These are phyloP conservation scores for Malurus elegans DNA, from an alignment of 2,113 vertebrate species.

Conservation along the genomic window DNA sequence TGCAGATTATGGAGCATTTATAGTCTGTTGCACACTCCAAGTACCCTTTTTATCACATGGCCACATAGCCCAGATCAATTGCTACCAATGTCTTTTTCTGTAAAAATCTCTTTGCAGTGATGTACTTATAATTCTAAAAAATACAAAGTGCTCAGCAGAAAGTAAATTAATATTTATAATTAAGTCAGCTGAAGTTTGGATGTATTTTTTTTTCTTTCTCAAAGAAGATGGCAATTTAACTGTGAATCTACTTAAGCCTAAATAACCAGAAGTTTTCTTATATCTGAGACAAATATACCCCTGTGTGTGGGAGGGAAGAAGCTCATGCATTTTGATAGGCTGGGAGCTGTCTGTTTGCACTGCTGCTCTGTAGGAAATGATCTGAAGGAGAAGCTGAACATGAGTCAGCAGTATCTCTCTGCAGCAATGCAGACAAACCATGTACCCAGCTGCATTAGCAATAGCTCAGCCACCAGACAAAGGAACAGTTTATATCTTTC, in stretches of 20 bases:
- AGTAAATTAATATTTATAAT: not conserved
- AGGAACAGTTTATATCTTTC: not conserved
- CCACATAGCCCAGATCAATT: not conserved
- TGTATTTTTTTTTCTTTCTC: not conserved
- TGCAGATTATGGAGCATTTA: not conserved
- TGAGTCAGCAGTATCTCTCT: slow-evolving; percentile 17
- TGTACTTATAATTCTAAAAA: not conserved
- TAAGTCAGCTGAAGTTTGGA: not conserved
- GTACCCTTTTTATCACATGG: not conserved
- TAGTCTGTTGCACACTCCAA: not conserved
- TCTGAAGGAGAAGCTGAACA: slow-evolving; percentile 9
- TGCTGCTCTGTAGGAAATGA: not conserved
- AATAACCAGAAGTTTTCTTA: not conserved
- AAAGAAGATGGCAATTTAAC: not conserved
- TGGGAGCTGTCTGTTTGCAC: not conserved
- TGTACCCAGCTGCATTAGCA: not conserved
- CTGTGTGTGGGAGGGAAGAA: not conserved
- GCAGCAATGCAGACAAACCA: slow-evolving; percentile 26
- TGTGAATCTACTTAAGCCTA: not conserved
- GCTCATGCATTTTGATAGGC: not conserved
- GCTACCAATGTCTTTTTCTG: not conserved
- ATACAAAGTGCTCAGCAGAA: not conserved
- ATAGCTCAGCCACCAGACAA: not conserved
- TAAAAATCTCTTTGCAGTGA: not conserved
- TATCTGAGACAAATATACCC: not conserved